Conservation (phyloP, 2,113 vertebrate genomes). For the Agelaius tricolor region DNA sequence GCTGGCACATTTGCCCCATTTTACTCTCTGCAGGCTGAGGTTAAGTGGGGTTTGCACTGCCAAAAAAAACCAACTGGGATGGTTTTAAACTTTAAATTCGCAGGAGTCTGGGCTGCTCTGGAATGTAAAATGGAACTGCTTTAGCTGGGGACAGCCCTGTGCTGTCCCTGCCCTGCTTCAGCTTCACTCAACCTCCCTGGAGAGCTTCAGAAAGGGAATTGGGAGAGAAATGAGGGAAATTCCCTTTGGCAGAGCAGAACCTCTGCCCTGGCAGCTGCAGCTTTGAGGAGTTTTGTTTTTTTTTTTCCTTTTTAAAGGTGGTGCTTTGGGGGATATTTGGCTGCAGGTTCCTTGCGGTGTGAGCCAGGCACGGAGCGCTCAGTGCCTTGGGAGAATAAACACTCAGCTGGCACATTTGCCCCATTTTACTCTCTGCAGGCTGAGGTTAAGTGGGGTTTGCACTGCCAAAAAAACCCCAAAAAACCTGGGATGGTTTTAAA, state of each 20-base stretch:
- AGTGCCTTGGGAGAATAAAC: too few relatives aligned
- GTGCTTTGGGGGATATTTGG: not conserved
- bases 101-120: not conserved
- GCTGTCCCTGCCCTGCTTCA: not conserved
- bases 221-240: not conserved
- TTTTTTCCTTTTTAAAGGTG: too few relatives aligned
- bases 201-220: not conserved
- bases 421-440: too few relatives aligned
- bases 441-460: too few relatives aligned
- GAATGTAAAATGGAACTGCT: not conserved
- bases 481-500: too few relatives aligned
- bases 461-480: too few relatives aligned
- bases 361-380: not conserved
- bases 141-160: not conserved
- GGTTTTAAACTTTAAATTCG: not conserved
- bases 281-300: accelerated
- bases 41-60: not conserved
- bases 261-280: not conserved
- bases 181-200: not conserved
- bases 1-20: too few relatives aligned
- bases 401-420: accelerated
- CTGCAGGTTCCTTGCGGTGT: not conserved
- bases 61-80: not conserved
- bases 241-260: not conserved
- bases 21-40: not conserved